Conservation (phyloP, 2,888 invertebrate genomes). For the Diarsia dahlii region DNA sequence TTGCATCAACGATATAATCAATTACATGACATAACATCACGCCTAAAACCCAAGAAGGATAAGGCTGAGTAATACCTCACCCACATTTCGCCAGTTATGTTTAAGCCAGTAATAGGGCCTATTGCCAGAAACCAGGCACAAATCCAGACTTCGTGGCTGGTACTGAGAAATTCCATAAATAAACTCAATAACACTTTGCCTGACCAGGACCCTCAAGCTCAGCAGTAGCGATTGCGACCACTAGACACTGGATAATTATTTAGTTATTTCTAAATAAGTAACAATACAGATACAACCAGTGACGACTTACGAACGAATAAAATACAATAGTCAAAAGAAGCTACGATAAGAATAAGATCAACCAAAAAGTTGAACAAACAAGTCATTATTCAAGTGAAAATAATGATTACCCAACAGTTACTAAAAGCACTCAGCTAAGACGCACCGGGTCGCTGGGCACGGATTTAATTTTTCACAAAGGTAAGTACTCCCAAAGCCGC, state of each 20-base stretch:
- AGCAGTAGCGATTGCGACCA: background rate
- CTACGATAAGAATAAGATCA: background rate
- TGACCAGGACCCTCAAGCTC: background rate
- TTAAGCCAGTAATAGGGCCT: too few species aligned
- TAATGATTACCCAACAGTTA: conserved; percentile 27
- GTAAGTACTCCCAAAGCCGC: conserved; percentile 41
- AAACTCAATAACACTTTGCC: background rate
- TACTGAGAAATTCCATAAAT: background rate
- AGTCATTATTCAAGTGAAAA: conserved; percentile 14
- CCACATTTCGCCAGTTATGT: too few species aligned
- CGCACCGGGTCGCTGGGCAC: conserved; percentile 7
- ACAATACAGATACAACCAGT: background rate
- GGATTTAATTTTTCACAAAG: conserved; percentile 46
- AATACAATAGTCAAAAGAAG: background rate
- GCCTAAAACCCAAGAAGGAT: background rate
- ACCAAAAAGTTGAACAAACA: conserved; percentile 7
- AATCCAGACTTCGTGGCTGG: too few species aligned
- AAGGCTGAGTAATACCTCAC: background rate
- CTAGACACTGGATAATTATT: too few species aligned
- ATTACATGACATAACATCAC: background rate
- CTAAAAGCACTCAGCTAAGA: conserved; percentile 23
- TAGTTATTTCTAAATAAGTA: background rate
- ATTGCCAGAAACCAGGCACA: too few species aligned
- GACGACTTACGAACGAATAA: background rate
- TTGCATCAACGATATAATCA: background rate